A percentile compares a stretch with the other conserved stretches of the same genome.
Evolutionary conservation across 2,113 vertebrate species (phyloP).

Genomic region (Hymenochirus boettgeri): DNA sequence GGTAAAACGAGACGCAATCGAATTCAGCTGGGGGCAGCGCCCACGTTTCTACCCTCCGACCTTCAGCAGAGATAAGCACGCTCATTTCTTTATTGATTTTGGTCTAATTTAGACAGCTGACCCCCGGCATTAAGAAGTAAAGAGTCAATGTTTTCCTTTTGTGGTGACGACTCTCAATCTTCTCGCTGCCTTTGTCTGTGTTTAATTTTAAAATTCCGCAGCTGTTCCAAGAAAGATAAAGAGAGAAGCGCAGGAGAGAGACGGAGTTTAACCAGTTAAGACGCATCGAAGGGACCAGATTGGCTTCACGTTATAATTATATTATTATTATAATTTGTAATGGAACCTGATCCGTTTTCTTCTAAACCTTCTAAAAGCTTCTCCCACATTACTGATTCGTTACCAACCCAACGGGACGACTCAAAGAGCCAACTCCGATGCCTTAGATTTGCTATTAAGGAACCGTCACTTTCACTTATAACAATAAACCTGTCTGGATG

Average conservation of each 20-base stretch:
- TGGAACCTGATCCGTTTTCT: no score
- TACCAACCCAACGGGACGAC: no score
- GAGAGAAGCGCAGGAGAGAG: not conserved
- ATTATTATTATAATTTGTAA: no score
- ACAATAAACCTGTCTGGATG: no score
- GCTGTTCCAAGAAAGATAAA: not conserved
- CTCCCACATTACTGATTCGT: no score
- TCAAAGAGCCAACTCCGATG: no score
- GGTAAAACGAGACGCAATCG: not conserved
- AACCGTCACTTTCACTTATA: no score
- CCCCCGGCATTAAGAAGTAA: not conserved
- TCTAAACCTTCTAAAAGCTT: no score
- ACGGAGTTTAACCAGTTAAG: not conserved
- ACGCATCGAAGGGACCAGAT: no score
- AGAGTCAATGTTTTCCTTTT: not conserved
- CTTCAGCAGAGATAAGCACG: not conserved
- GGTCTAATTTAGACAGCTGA: constrained; percentile 8
- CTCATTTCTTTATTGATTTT: constrained; percentile 8
- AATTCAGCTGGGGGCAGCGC: not conserved
- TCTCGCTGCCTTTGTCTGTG: constrained; percentile 9
- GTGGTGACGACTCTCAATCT: not conserved
- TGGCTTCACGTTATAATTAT: no score
- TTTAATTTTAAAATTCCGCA: constrained; percentile 19
- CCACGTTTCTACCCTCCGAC: not conserved
- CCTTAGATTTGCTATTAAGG: no score